Conservation (phyloP, 2,113 vertebrate species). For the Rousettus leschenaultii region DNA sequence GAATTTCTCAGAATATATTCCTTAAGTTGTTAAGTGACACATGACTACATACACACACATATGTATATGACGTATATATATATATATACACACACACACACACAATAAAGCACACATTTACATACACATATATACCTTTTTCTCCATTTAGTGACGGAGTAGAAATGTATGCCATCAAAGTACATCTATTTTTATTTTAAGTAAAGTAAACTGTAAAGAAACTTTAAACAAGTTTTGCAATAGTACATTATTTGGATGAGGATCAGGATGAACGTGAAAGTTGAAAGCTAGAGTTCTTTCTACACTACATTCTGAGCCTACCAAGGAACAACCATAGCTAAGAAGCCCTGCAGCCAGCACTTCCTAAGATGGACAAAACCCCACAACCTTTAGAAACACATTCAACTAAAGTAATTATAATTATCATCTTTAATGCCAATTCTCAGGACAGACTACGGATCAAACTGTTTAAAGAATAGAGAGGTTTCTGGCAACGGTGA, state of each 20-base stretch:
- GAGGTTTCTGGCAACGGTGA: background rate
- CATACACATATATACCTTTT: background rate
- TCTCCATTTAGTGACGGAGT: background rate
- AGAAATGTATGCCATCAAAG: background rate
- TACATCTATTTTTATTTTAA: background rate
- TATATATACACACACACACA: background rate
- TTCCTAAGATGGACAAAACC: background rate
- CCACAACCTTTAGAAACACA: background rate
- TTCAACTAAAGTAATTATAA: background rate
- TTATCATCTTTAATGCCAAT: background rate
- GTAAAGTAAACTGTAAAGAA: background rate
- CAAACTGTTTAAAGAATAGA: background rate
- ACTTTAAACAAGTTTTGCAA: background rate
- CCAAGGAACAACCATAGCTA: background rate
- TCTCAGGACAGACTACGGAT: background rate
- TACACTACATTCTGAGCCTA: background rate
- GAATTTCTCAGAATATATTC: background rate
- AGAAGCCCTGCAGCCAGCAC: background rate
- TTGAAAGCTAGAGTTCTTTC: background rate
- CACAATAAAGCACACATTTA: background rate
- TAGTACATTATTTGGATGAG: background rate
- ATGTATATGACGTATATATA: background rate
- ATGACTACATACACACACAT: too few species aligned
- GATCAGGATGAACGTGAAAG: fast-evolving
- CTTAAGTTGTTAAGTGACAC: background rate